Evolutionary conservation across 2,113 vertebrate genomes (phyloP), one percentile per base, ranked within the genome.

Genomic region (Ceratotherium simum): DNA sequence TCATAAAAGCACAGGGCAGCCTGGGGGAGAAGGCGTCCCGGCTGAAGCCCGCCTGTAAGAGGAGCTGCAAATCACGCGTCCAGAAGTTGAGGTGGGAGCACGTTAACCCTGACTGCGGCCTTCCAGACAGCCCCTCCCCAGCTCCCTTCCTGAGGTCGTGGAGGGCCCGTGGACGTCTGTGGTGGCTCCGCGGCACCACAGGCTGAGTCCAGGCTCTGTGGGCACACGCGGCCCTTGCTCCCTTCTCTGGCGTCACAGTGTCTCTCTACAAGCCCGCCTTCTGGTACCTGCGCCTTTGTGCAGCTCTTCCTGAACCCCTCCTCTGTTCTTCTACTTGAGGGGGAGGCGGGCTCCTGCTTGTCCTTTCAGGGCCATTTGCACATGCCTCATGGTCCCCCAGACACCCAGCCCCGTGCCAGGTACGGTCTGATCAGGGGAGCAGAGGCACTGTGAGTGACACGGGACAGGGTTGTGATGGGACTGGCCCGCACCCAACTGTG

Each of bases 1-100:
- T 98, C 98, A 98, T 99, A 99, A 99, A 99, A 91, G 86, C 97
- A 98, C 98, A 92, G 92, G 96, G 98, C 97, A 95, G 95, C 60
- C 91, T 56, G 60, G 85, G 95, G 97, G 97, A 97, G 96, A 79
- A 96, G 98, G 97, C 96, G 64, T 69, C 98, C 89, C 97, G 79
- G 97, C 98, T 97, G 96, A 98, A 42, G 78, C 95, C 97, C 80
- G 60, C 97, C 83, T 76, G 97, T 96, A 98, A 98, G 94, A 95
- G 97, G 89, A 88, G 92, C 96, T 23, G 60, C 98, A 98, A 97
- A 98, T 98, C 94, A 97, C 73, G 5, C 0, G 7, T 31, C 64
- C 42, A 12, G 69, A 67, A 86, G 21, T 12, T n/a, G 27, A 78
- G 54, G 12, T 25, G 54, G 29, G 46, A 76, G 33, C 3, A 3